These are phyloP conservation scores for Perca schrenkii DNA, from an alignment of 2,113 vertebrate genomes.

Conservation along the genomic window DNA sequence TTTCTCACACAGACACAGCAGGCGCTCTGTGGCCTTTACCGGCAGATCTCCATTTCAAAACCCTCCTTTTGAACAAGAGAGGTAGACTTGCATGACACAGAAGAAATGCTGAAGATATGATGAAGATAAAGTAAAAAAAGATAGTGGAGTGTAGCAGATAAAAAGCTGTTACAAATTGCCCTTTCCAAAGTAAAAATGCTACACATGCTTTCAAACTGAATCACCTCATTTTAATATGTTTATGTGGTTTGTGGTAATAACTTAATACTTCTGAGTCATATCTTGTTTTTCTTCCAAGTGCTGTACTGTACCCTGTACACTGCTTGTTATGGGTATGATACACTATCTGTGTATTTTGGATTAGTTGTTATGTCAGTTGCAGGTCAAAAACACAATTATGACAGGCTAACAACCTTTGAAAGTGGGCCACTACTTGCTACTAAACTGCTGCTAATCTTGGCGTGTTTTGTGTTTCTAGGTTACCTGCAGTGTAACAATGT, in stretches of 20 bases:
- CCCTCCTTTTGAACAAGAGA: conserved; percentile 48
- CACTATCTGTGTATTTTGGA: not conserved
- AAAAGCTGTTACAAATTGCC: conserved; percentile 13
- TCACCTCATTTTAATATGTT: conserved; percentile 7
- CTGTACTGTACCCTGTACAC: not conserved
- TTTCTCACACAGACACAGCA: conserved; percentile 56
- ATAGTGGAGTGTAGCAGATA: not conserved
- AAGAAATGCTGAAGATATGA: conserved; percentile 10
- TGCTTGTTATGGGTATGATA: not conserved
- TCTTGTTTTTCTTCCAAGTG: not conserved
- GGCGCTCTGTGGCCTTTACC: conserved; percentile 59
- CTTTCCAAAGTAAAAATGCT: not conserved
- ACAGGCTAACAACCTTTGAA: not conserved
- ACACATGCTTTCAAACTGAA: conserved; percentile 12
- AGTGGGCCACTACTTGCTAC: not conserved
- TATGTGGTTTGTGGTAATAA: not conserved
- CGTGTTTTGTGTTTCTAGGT: not conserved
- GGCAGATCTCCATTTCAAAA: conserved; percentile 76
- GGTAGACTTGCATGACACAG: conserved; percentile 12
- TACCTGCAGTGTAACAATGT: not conserved
- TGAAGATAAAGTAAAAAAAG: conserved; percentile 3
- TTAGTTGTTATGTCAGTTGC: conserved; percentile 9
- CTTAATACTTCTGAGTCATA: not conserved
- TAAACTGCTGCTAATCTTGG: not conserved
- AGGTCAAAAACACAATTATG: not conserved